Evolutionary conservation across 2,797 vertebrate species (phyloP).

Genomic region (Hylomyscus alleni): DNA sequence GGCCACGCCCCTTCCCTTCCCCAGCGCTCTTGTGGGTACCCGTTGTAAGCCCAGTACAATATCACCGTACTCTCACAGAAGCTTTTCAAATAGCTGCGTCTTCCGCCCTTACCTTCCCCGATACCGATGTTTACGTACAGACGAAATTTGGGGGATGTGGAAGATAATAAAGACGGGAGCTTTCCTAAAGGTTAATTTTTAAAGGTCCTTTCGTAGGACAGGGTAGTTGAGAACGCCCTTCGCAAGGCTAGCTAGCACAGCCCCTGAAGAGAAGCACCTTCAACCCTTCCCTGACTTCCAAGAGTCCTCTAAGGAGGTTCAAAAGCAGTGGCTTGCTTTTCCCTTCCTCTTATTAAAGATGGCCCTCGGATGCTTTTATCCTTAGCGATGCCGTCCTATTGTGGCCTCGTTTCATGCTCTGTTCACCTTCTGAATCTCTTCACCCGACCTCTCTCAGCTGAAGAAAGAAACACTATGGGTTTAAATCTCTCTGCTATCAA

Average conservation of each 20-base stretch:
- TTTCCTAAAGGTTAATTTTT: constrained; percentile 67
- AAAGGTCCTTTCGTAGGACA: constrained; percentile 80
- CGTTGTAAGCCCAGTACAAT: not conserved
- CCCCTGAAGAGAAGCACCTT: constrained; percentile 73
- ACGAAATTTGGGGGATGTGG: not conserved
- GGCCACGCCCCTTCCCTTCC: not conserved
- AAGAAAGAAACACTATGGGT: constrained; percentile 77
- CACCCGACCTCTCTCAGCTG: constrained; percentile 70
- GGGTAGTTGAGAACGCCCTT: constrained; percentile 74
- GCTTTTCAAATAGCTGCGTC: not conserved
- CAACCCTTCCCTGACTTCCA: constrained; percentile 66
- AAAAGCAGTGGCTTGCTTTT: not conserved
- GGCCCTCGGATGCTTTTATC: constrained; percentile 74
- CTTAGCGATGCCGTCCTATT: constrained; percentile 51
- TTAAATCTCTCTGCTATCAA: constrained; percentile 78
- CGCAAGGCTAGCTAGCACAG: not conserved
- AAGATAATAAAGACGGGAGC: constrained; percentile 34
- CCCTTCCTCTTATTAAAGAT: constrained; percentile 47
- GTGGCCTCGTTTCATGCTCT: constrained; percentile 72
- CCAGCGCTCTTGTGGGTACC: not conserved
- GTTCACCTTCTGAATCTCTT: constrained; percentile 77
- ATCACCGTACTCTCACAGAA: not conserved
- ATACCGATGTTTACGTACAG: not conserved
- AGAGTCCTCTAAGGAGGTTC: constrained; percentile 67
- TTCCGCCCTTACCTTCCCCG: not conserved